These are phyloP conservation scores for Drosophila obscura DNA, from an alignment of 1,140 invertebrate genomes.

Conservation along the genomic window DNA sequence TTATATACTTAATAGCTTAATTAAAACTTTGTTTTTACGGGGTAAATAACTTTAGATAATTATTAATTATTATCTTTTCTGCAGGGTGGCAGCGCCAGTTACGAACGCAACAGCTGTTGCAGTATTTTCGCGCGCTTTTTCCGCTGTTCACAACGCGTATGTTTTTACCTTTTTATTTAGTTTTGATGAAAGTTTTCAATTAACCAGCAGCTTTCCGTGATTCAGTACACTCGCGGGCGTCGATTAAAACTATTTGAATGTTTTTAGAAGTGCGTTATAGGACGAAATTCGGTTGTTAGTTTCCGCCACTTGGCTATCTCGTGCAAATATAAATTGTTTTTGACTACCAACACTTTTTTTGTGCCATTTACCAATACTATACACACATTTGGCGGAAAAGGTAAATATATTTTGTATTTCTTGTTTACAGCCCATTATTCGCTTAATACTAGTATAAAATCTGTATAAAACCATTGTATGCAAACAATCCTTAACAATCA, in stretches of 20 bases:
- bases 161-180: conserved; percentile 48
- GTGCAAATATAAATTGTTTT: conserved; percentile 2
- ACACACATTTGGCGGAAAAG: not conserved
- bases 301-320: not conserved
- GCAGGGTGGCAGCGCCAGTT: conserved; percentile 37
- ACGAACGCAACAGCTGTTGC: conserved; percentile 59
- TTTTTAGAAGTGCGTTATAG: not conserved
- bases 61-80: not conserved
- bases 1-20: no score
- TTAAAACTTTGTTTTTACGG: no score
- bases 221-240: not conserved
- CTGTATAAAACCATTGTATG: conserved; percentile 35
- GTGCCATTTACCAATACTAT: not conserved
- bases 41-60: not conserved
- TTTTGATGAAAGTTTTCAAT: conserved; percentile 13
- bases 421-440: conserved; percentile 20
- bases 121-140: conserved; percentile 44
- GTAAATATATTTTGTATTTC: conserved; percentile 19
- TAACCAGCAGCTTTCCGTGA: not conserved
- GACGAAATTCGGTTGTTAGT: not conserved
- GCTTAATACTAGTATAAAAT: conserved; percentile 20
- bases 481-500: conserved; percentile 23
- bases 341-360: conserved; percentile 17
- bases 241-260: not conserved
- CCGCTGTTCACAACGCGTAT: not conserved